These are phyloP conservation scores for Phalera bucephala DNA, from an alignment of 2,888 invertebrate genomes.

Conservation along the genomic window DNA sequence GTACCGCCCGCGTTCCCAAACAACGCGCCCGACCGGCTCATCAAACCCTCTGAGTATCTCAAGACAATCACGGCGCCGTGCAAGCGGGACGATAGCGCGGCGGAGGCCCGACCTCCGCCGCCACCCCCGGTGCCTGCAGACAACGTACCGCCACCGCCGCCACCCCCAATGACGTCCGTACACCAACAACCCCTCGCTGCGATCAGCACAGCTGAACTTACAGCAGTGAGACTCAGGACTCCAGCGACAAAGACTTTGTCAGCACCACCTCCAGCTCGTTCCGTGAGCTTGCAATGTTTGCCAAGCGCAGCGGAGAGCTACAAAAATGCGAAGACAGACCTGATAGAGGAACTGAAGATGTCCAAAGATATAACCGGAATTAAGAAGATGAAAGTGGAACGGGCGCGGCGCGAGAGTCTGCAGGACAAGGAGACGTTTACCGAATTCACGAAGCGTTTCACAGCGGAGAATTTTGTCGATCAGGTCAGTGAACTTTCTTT, in stretches of 20 bases:
- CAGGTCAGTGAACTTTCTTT: conserved; percentile 85
- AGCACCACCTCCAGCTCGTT: conserved; percentile 86
- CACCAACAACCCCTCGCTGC: conserved; percentile 90
- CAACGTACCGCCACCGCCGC: conserved; percentile 59
- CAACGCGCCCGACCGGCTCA: conserved; percentile 91
- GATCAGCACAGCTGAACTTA: conserved; percentile 93
- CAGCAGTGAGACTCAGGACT: conserved; percentile 91
- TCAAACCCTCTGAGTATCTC: conserved; percentile 96
- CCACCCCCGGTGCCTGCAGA: conserved; percentile 77
- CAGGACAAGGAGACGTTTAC: conserved; percentile 92
- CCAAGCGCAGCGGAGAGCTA: conserved; percentile 87
- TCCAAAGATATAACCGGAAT: conserved; percentile 97
- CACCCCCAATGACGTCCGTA: conserved; percentile 36
- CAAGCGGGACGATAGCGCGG: conserved; percentile 77
- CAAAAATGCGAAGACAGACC: conserved; percentile 90
- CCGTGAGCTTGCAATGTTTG: conserved; percentile 89
- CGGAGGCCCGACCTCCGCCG: conserved; percentile 84
- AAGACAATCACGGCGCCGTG: conserved; percentile 89
- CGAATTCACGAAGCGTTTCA: conserved; percentile 93
- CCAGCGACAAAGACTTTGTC: conserved; percentile 91
- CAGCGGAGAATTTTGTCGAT: conserved; percentile 93
- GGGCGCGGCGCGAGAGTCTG: conserved; percentile 91
- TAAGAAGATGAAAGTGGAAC: conserved; percentile 95
- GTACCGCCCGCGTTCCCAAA: conserved; percentile 95
- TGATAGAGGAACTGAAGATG: conserved; percentile 96